Evolutionary conservation across 2,888 invertebrate genomes (phyloP).

Genomic region (Brachylomia viminalis): DNA sequence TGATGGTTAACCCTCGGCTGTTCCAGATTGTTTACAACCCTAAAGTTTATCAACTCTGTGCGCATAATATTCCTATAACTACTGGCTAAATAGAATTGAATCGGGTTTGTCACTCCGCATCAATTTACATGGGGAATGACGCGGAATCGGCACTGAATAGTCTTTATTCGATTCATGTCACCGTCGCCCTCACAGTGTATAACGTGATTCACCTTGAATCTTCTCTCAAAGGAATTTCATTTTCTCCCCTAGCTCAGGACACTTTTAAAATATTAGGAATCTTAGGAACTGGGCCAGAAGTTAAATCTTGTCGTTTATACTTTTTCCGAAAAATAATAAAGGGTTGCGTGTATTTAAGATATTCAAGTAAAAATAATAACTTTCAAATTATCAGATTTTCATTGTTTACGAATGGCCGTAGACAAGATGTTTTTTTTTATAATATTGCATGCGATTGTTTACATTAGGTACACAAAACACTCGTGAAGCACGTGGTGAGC

Average conservation of each 20-base stretch:
- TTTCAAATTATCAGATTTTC: background rate
- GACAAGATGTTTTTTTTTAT: background rate
- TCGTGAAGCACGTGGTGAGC: no score
- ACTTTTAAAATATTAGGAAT: slow-evolving; percentile 58
- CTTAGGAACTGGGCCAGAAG: slow-evolving; percentile 32
- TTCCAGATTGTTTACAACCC: slow-evolving; percentile 44
- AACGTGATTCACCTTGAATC: slow-evolving; percentile 70
- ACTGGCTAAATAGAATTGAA: slow-evolving; percentile 35
- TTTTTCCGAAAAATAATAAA: background rate
- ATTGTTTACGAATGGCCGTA: background rate
- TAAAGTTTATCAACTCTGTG: slow-evolving; percentile 26
- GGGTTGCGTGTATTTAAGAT: background rate
- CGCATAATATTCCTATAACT: slow-evolving; percentile 42
- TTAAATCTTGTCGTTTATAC: slow-evolving; percentile 21
- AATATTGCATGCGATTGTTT: background rate
- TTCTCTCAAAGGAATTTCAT: slow-evolving; percentile 73
- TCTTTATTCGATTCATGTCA: slow-evolving; percentile 66
- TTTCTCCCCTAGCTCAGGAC: slow-evolving; percentile 62
- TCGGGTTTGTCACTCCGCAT: slow-evolving; percentile 51
- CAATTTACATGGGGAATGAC: slow-evolving; percentile 49
- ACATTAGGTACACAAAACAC: no score
- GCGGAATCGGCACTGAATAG: slow-evolving; percentile 51
- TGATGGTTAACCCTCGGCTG: slow-evolving; percentile 19
- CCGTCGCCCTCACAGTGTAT: slow-evolving; percentile 43
- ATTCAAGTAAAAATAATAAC: background rate